Base-by-base conservation (phyloP, 1,140 invertebrate genomes). In the Mya arenaria region DNA sequence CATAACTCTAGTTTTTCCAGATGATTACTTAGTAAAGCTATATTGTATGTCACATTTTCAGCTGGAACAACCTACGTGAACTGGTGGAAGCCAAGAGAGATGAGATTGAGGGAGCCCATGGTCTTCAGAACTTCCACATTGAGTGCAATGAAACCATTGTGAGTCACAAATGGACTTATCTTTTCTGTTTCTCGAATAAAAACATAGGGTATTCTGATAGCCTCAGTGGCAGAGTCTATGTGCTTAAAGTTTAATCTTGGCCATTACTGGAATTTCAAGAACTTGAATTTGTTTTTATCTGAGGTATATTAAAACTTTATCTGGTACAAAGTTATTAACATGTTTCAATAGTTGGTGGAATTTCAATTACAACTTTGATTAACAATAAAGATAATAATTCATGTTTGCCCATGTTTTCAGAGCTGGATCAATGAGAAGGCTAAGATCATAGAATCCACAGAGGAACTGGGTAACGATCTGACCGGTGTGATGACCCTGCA, bases 351-450 rank as follows among this genome's bases (percentile, higher is more conserved):
- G n/a, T n/a, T n/a, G n/a, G n/a, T n/a, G n/a, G n/a, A n/a, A n/a
- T n/a, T n/a, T n/a, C n/a, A n/a, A n/a, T n/a, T n/a, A n/a, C n/a
- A n/a, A n/a, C n/a, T n/a, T n/a, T n/a, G n/a, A n/a, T n/a, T n/a
- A n/a, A n/a, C n/a, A n/a, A n/a, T n/a, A n/a, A n/a, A n/a, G n/a
- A n/a, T n/a, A n/a, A n/a, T n/a, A n/a, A n/a, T n/a, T n/a, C n/a
- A n/a, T n/a, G n/a, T n/a, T n/a, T n/a, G n/a, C n/a, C n/a, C n/a
- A n/a, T n/a, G n/a, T n/a, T n/a, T 32, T 25, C 81, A 92, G 90
- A 91, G 97, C 0, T 99, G 99, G 99, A 99, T 99, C 91, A 98
- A 99, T 94, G 99, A 99, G 91, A 99, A 99, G 94, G 98, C 98
- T 87, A 95, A 98, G 87, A 97, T 99, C 85, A 94, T 99, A 15